Evolutionary conservation across 1,140 invertebrate genomes (phyloP).

Genomic region (Eueides isabella): DNA sequence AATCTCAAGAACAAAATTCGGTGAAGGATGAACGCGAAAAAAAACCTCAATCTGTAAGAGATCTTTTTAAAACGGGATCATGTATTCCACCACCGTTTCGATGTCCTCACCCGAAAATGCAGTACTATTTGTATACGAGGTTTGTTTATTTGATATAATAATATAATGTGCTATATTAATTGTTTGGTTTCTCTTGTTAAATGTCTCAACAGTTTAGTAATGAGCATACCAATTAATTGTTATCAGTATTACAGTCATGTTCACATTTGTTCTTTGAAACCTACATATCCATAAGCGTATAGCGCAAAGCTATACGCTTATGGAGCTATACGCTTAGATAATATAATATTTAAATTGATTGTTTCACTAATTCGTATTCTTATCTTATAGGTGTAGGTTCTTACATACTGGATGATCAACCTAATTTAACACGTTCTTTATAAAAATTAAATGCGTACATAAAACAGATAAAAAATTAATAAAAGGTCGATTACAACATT

Average conservation of each 20-base stretch:
- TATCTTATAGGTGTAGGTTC: too few species aligned
- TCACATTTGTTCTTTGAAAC: too few species aligned
- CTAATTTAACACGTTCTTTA: neutral
- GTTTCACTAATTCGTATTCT: too few species aligned
- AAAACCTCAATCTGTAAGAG: conserved; percentile 83
- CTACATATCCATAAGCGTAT: too few species aligned
- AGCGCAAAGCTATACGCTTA: too few species aligned
- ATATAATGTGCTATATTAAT: too few species aligned
- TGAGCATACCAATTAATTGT: too few species aligned
- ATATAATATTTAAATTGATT: too few species aligned
- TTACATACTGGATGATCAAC: too few species aligned
- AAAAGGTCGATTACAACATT: conserved; percentile 19
- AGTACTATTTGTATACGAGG: conserved; percentile 93
- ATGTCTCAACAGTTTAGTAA: too few species aligned
- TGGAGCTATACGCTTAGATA: too few species aligned
- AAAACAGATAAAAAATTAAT: conserved; percentile 15
- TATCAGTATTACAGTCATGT: too few species aligned
- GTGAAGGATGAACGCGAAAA: conserved; percentile 56
- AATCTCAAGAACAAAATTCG: conserved; percentile 55
- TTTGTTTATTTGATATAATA: conserved; percentile 54
- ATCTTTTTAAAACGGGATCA: conserved; percentile 90
- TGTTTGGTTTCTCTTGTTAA: neutral
- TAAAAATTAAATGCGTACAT: conserved; percentile 1
- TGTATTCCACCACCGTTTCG: conserved; percentile 90
- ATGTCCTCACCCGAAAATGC: conserved; percentile 91